Conservation (phyloP, 1,140 invertebrate species). For the Thaumatotibia leucotreta region DNA sequence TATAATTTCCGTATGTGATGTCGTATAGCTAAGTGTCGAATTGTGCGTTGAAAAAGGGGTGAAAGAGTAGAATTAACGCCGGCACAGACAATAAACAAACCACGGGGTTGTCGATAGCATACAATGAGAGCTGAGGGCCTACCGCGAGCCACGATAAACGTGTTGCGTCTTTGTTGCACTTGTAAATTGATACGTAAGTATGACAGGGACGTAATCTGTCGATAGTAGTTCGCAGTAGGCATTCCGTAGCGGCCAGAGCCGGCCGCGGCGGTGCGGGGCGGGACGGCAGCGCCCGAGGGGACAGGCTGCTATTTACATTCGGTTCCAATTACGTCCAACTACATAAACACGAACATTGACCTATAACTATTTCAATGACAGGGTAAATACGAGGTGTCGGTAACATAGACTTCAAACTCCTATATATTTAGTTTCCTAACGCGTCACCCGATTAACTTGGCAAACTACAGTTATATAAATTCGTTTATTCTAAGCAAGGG, state of each 20-base stretch:
- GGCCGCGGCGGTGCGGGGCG: neutral
- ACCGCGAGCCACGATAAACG: too few species aligned
- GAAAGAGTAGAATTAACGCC: neutral
- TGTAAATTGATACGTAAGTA: too few species aligned
- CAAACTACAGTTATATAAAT: neutral
- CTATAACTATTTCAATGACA: neutral
- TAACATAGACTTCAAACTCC: neutral
- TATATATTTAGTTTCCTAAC: neutral
- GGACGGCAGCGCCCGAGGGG: neutral
- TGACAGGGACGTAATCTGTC: too few species aligned
- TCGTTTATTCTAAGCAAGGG: neutral
- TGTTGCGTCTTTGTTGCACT: too few species aligned
- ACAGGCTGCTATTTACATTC: neutral
- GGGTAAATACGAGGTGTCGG: neutral
- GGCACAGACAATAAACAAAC: neutral
- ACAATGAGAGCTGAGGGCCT: neutral
- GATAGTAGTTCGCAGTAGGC: too few species aligned
- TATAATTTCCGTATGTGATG: constrained; percentile 48
- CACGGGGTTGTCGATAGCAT: neutral
- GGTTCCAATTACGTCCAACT: neutral
- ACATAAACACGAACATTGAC: neutral
- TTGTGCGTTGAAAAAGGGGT: constrained; percentile 36
- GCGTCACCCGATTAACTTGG: neutral
- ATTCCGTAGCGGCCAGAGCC: neutral
- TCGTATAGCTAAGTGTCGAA: constrained; percentile 16